Conservation (phyloP, 1,140 invertebrate genomes). For the Drosophila ananassae region DNA sequence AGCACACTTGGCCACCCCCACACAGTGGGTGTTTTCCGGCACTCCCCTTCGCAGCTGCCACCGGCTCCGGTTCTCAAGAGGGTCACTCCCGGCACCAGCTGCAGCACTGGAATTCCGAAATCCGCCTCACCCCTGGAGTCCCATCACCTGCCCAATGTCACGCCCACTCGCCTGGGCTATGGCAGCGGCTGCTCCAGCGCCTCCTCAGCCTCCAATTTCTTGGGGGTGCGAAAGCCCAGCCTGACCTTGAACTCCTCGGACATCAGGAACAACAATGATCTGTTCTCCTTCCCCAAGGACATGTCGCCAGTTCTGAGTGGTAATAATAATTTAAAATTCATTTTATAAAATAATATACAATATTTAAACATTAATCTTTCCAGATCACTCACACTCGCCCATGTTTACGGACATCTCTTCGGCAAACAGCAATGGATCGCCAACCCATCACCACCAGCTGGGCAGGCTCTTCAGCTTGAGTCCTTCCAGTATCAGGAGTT, state of each 20-base stretch:
- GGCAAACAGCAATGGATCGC: slow-evolving; percentile 60
- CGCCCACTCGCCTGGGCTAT: slow-evolving; percentile 15
- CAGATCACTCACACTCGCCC: slow-evolving; percentile 76
- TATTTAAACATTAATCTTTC: neutral
- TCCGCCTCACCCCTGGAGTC: slow-evolving; percentile 77
- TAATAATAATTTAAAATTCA: slow-evolving; percentile 17
- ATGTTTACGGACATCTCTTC: slow-evolving; percentile 73
- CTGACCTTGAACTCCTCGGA: slow-evolving; percentile 78
- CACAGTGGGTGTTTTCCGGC: slow-evolving; percentile 53
- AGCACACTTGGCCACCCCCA: slow-evolving; percentile 19
- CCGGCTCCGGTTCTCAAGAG: slow-evolving; percentile 74
- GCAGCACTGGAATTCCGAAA: slow-evolving; percentile 60
- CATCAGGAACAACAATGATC: slow-evolving; percentile 74
- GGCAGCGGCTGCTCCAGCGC: slow-evolving; percentile 38
- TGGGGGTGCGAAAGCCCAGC: slow-evolving; percentile 73
- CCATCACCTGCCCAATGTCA: slow-evolving; percentile 75
- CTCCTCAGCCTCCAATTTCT: slow-evolving; percentile 55
- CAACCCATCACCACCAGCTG: slow-evolving; percentile 70
- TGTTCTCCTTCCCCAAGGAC: slow-evolving; percentile 79
- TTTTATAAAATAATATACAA: neutral
- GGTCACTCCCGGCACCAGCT: slow-evolving; percentile 8
- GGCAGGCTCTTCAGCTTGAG: slow-evolving; percentile 76
- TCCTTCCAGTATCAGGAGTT: slow-evolving; percentile 73
- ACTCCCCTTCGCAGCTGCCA: slow-evolving; percentile 76
- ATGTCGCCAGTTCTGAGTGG: slow-evolving; percentile 72